Evolutionary conservation across 2,888 invertebrate genomes (phyloP), one percentile per base, ranked within the genome.

Genomic region (Folsomia manolachei): DNA sequence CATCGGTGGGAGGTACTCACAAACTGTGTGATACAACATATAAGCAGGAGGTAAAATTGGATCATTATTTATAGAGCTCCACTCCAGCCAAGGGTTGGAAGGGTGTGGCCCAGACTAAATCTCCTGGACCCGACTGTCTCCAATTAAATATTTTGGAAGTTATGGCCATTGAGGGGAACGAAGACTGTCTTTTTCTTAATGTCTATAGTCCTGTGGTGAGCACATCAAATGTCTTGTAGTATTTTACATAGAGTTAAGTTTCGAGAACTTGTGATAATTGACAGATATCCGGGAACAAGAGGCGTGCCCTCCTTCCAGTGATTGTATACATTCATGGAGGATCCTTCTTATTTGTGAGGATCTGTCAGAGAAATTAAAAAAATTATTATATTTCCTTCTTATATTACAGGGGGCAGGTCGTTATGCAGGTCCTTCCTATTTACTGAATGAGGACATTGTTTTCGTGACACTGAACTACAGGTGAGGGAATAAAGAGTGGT

Each of bases 381-480:
- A n/a, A n/a, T n/a, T n/a, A n/a, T n/a, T n/a, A n/a, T n/a, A n/a
- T n/a, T n/a, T n/a, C n/a, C n/a, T n/a, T n/a, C n/a, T n/a, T n/a
- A n/a, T n/a, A n/a, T 72, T 70, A 19, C 72, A 53, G 56, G 79
- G 79, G n/a, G 69, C 71, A 23, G 76, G 76, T 14, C 63, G 71
- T 14, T 71, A 75, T 39, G 67, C 72, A 27, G 79, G 79, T 9
- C 77, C 77, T 1, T 27, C 75, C 0, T 79, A 79, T 39, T 53
- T 79, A 0, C 63, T 79, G 1, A 74, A 79, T 52, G 39, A 70
- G 26, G 73, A 76, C 62, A 71, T 74, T 2, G 74, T 79, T 23
- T 63, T 78, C 2, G 76, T 78, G n/a, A 75, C 78, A 14, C 63
- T 79, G 7, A 78, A 78, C 69, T 79, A 77, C 61, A 63, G 79